Conservation (phyloP, 2,888 invertebrate genomes). For the Lysandra coridon region DNA sequence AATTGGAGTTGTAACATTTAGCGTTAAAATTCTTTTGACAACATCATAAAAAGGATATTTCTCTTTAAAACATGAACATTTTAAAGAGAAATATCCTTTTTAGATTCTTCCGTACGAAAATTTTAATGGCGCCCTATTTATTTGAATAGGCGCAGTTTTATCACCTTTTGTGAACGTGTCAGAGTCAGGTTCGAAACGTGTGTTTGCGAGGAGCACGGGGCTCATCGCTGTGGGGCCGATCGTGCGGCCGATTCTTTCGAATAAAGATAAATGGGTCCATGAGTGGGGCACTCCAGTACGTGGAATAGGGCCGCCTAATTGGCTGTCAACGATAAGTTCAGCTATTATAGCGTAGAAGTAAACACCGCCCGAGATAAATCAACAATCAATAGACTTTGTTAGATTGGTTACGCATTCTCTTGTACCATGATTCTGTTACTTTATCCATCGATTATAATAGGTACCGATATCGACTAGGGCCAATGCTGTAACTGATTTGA, state of each 20-base stretch:
- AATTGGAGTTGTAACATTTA: too few species aligned
- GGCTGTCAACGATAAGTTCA: slow-evolving; percentile 75
- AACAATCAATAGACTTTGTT: neutral
- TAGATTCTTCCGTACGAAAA: slow-evolving; percentile 47
- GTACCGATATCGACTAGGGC: too few species aligned
- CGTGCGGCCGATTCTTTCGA: slow-evolving; percentile 64
- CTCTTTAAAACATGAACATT: neutral
- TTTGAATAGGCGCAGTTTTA: slow-evolving; percentile 56
- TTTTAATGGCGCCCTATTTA: slow-evolving; percentile 54
- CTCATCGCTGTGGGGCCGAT: slow-evolving; percentile 50
- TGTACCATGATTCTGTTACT: neutral
- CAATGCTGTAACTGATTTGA: too few species aligned
- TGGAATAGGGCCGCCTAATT: slow-evolving; percentile 65
- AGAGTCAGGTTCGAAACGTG: slow-evolving; percentile 51
- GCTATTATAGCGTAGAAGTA: slow-evolving; percentile 41
- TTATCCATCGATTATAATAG: too few species aligned
- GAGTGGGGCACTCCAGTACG: slow-evolving; percentile 55
- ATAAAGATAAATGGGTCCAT: slow-evolving; percentile 71
- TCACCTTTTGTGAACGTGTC: slow-evolving; percentile 57
- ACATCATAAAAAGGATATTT: too few species aligned
- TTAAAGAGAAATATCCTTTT: slow-evolving; percentile 34
- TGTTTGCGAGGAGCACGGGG: slow-evolving; percentile 41
- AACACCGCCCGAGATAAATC: neutral
- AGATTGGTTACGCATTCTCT: neutral
- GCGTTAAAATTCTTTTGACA: too few species aligned